Base-by-base conservation (phyloP, 2,113 vertebrate genomes). In the Megatriorchis doriae region DNA sequence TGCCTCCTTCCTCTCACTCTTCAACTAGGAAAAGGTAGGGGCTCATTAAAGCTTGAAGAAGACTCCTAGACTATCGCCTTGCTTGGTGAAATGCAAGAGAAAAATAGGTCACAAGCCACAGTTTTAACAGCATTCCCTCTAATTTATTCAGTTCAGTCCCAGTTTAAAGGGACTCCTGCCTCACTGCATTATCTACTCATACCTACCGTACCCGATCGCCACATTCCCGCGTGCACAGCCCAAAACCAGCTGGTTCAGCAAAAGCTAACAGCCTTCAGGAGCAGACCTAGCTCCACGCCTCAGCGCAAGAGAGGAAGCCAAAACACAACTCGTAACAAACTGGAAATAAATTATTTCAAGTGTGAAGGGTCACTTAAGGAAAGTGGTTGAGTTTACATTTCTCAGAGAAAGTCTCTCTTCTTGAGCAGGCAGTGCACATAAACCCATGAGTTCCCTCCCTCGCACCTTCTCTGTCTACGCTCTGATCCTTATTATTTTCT, bases 41-140 rank as follows among this genome's bases (percentile, higher is more conserved):
- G 63, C 80, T 95, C 94, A 91, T 97, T 97, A 97, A 87, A 94
- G 25, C 53, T 96, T 95, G 85, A 95, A 95, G 88, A 94, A 40
- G 43, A 80, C n/a, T 94, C 63, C 62, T 81, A 73, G 88, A 87
- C 88, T 96, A 73, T 42, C 65, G 61, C 47, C 12, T 48, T 61
- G 7, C 32, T 78, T 81, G 52, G 38, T 70, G 83, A 94, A 96
- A 96, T 79, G 25, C 31, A 78, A 59, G 31, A 63, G n/a, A 96
- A 96, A 97, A 97, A 82, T 79, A 97, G 87, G 86, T 90, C 73
- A 89, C 47, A 94, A 84, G 21, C 47, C 53, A 75, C 56, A 85
- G 56, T 95, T 97, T 95, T 90, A 94, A 90, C 70, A 96, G 13
- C 42, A 75, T 94, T 97, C 62, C 38, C 53, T 68, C 40, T 88